These are phyloP conservation scores for Neuroscelio doddi DNA, from an alignment of 2,888 invertebrate species.

Conservation along the genomic window DNA sequence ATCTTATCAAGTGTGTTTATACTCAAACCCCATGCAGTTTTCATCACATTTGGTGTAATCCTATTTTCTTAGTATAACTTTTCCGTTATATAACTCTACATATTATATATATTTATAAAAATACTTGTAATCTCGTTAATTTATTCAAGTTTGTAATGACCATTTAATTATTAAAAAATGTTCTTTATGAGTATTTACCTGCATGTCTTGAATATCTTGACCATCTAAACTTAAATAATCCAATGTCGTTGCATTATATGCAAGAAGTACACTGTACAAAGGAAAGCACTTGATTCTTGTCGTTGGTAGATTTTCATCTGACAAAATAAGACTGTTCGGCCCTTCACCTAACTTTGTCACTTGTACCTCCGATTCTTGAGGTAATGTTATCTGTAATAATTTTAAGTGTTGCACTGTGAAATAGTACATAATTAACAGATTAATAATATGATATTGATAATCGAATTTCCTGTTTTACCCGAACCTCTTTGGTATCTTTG, in stretches of 20 bases:
- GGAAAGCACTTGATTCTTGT: slow-evolving; percentile 90
- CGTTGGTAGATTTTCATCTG: slow-evolving; percentile 62
- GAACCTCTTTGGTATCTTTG: slow-evolving; percentile 83
- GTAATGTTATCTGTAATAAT: slow-evolving; percentile 64
- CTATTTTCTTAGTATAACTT: too few species aligned
- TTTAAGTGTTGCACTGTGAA: neutral
- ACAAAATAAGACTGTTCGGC: slow-evolving; percentile 65
- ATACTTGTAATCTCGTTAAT: too few species aligned
- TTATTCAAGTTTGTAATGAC: too few species aligned
- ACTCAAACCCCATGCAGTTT: too few species aligned
- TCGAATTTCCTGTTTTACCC: slow-evolving; percentile 6
- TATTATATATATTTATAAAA: too few species aligned
- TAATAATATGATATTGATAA: neutral
- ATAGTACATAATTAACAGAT: too few species aligned
- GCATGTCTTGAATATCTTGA: slow-evolving; percentile 63
- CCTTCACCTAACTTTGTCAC: slow-evolving; percentile 68
- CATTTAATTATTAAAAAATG: too few species aligned
- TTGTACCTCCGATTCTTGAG: slow-evolving; percentile 68
- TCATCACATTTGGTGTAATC: too few species aligned
- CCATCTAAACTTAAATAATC: slow-evolving; percentile 81
- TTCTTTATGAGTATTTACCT: slow-evolving; percentile 29
- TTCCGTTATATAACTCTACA: too few species aligned
- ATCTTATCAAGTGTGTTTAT: too few species aligned
- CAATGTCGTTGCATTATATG: slow-evolving; percentile 80
- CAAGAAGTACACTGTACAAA: slow-evolving; percentile 85